Percentiles rank a stretch among this genome's conserved stretches.
These are phyloP conservation scores for Tinea semifulvella DNA, from an alignment of 2,888 invertebrate species.

Conservation along the genomic window DNA sequence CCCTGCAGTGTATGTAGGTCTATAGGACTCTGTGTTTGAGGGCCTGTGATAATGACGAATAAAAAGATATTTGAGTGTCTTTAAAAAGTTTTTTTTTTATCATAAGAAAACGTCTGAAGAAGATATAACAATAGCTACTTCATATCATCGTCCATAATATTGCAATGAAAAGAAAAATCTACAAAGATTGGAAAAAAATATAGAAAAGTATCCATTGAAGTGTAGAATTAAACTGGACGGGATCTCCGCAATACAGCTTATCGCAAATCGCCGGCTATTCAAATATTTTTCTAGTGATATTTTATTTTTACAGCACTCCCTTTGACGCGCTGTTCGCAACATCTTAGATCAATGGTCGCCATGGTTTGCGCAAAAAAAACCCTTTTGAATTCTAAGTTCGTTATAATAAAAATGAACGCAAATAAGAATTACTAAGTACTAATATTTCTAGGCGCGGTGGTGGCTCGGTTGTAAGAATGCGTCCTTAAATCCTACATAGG, in stretches of 20 bases:
- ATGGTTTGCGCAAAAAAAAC: constrained; percentile 17
- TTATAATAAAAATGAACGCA: too few species aligned
- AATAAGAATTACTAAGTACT: too few species aligned
- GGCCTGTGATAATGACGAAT: too few species aligned
- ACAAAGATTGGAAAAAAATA: constrained; percentile 27
- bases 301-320: constrained; percentile 38
- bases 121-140: constrained; percentile 1
- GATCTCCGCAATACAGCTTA: constrained; percentile 35
- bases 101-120: too few species aligned
- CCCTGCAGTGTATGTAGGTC: too few species aligned
- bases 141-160: constrained; percentile 24
- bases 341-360: constrained; percentile 31
- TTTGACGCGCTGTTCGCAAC: constrained; percentile 7
- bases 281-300: constrained; percentile 59
- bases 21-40: too few species aligned
- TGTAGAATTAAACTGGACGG: constrained; percentile 40
- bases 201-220: constrained; percentile 18
- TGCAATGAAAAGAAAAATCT: constrained; percentile 40
- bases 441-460: too few species aligned
- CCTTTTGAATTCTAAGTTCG: too few species aligned
- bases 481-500: too few species aligned
- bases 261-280: constrained; percentile 38
- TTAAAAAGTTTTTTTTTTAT: too few species aligned
- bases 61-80: too few species aligned
- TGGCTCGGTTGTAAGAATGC: too few species aligned